Evolutionary conservation across 2,113 vertebrate species (phyloP).

Genomic region (Rhipidura dahli): DNA sequence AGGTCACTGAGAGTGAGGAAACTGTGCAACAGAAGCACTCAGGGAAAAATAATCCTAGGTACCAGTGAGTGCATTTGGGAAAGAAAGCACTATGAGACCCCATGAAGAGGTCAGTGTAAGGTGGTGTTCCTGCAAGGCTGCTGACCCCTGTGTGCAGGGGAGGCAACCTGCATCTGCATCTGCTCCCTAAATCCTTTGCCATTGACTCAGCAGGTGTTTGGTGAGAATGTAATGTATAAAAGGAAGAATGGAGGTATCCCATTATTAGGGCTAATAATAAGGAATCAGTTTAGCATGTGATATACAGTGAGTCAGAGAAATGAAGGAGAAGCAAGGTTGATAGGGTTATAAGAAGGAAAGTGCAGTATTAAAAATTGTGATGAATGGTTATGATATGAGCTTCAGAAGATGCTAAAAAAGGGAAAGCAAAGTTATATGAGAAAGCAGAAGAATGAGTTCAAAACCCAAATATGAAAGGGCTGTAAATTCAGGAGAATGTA

Average conservation of each 20-base stretch:
- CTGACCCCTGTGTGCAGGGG: background rate
- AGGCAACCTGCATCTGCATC: background rate
- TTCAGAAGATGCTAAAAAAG: background rate
- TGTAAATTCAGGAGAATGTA: background rate
- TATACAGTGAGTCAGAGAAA: conserved; percentile 8
- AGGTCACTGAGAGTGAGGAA: background rate
- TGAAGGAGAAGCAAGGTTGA: background rate
- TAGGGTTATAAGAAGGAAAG: background rate
- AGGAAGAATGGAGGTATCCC: background rate
- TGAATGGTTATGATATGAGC: background rate
- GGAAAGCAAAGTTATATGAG: background rate
- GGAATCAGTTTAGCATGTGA: conserved; percentile 28
- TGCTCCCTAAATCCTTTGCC: background rate
- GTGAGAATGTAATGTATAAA: background rate
- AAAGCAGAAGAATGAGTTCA: background rate
- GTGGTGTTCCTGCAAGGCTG: background rate
- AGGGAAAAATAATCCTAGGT: background rate
- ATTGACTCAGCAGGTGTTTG: conserved; percentile 5
- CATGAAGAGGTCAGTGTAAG: background rate
- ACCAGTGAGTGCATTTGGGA: background rate
- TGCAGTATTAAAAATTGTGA: background rate
- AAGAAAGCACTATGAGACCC: background rate
- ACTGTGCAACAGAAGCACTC: background rate
- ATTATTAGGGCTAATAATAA: conserved; percentile 27
- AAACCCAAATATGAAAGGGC: background rate